Evolutionary conservation across 2,888 invertebrate genomes (phyloP).

Genomic region (Drosophila suboccidentalis): DNA sequence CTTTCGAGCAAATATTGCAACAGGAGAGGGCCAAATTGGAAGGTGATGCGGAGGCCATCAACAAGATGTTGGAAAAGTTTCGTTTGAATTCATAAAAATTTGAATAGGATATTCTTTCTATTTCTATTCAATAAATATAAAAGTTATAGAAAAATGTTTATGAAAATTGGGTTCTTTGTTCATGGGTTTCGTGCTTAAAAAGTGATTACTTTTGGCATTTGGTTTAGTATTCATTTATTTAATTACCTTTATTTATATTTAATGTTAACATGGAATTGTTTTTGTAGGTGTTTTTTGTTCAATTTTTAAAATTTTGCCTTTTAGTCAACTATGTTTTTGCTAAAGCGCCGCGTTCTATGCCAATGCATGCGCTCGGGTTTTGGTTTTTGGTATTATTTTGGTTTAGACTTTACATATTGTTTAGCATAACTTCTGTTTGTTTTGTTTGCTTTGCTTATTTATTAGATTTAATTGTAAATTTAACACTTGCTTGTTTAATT

Average conservation of each 20-base stretch:
- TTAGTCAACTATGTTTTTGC: conserved; percentile 71
- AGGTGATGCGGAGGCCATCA: conserved; percentile 81
- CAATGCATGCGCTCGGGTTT: conserved; percentile 60
- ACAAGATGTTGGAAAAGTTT: conserved; percentile 83
- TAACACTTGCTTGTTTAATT: conserved; percentile 79
- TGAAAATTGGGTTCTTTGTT: too few species aligned
- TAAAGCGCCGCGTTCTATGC: conserved; percentile 62
- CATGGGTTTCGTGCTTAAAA: too few species aligned
- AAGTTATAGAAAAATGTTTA: not conserved
- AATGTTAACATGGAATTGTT: conserved; percentile 86
- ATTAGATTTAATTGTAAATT: conserved; percentile 78
- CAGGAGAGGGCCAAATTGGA: conserved; percentile 80
- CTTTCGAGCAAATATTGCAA: conserved; percentile 79
- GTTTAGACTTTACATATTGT: conserved; percentile 63
- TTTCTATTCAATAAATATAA: not conserved
- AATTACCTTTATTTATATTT: conserved; percentile 82
- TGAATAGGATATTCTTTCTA: too few species aligned
- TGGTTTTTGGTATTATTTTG: conserved; percentile 31
- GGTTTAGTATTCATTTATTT: conserved; percentile 74
- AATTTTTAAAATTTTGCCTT: conserved; percentile 68
- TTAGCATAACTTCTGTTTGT: conserved; percentile 53
- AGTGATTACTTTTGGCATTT: not conserved
- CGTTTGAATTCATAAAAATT: conserved; percentile 69
- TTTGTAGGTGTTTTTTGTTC: conserved; percentile 83
- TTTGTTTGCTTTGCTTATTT: conserved; percentile 66